Conservation (phyloP, 2,888 invertebrate species). For the Helleia helle region DNA sequence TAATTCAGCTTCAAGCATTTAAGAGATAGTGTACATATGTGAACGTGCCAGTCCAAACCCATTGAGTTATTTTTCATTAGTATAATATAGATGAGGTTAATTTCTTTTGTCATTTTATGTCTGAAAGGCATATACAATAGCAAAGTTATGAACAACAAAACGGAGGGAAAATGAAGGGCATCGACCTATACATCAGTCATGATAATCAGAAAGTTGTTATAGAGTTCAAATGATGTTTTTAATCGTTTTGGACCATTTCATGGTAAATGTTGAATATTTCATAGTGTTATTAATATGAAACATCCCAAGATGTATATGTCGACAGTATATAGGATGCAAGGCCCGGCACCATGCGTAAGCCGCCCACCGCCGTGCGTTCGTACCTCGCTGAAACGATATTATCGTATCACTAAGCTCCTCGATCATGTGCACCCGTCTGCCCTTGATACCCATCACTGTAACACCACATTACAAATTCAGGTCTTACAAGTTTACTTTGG, state of each 20-base stretch:
- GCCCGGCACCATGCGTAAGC: conserved; percentile 60
- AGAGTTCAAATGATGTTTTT: too few species aligned
- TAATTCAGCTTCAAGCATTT: not conserved
- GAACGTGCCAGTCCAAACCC: not conserved
- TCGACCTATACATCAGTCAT: not conserved
- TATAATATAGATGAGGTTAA: not conserved
- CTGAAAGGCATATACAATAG: not conserved
- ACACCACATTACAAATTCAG: conserved; percentile 56
- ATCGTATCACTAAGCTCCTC: conserved; percentile 98
- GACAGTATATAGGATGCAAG: conserved; percentile 21
- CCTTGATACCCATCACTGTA: conserved; percentile 99
- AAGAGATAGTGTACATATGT: not conserved
- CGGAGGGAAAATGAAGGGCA: not conserved
- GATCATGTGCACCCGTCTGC: conserved; percentile 97
- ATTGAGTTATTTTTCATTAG: not conserved
- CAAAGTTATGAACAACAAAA: not conserved
- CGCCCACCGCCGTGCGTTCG: conserved; percentile 58
- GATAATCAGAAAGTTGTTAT: too few species aligned
- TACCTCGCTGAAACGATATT: conserved; percentile 99
- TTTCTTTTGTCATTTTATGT: not conserved
- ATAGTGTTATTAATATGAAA: too few species aligned
- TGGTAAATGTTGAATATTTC: too few species aligned
- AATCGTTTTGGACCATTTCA: too few species aligned
- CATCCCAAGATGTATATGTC: not conserved
- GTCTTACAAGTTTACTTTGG: too few species aligned